Evolutionary conservation across 2,113 vertebrate genomes (phyloP).

Genomic region (Dipodomys spectabilis): DNA sequence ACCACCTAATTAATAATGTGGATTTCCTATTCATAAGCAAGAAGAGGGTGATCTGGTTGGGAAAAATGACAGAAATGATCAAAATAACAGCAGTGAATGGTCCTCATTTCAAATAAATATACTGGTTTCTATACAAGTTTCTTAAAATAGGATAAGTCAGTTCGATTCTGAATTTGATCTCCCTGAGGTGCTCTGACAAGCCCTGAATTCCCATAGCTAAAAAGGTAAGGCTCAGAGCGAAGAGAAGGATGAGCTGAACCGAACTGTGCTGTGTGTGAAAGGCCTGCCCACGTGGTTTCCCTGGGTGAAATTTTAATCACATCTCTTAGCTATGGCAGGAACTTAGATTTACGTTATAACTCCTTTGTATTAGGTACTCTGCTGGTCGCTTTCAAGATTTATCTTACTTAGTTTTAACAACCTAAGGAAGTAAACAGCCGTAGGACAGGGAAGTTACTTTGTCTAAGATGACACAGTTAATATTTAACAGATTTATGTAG

Average conservation of each 20-base stretch:
- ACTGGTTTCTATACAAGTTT: background rate
- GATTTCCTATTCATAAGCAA: background rate
- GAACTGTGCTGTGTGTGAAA: background rate
- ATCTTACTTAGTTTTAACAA: background rate
- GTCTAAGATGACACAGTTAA: background rate
- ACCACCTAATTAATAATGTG: background rate
- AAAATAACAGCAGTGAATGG: constrained; percentile 30
- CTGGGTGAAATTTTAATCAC: background rate
- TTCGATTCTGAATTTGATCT: constrained; percentile 10
- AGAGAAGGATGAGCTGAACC: background rate
- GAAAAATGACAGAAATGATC: constrained; percentile 13
- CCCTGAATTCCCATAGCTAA: background rate
- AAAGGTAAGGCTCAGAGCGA: background rate
- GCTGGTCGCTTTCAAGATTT: background rate
- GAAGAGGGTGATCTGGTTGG: background rate
- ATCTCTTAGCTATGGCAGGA: background rate
- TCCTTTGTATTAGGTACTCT: background rate
- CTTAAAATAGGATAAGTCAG: background rate
- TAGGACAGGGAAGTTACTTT: background rate
- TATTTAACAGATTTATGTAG: constrained; percentile 24
- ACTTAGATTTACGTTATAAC: background rate
- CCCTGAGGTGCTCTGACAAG: constrained; percentile 18
- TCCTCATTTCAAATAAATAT: constrained; percentile 13
- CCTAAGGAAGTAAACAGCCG: background rate
- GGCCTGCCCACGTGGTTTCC: background rate